Percentiles rank a stretch among this genome's conserved stretches.
Conservation (phyloP, 2,113 vertebrate genomes). For the Gymnocephalus cernua region DNA sequence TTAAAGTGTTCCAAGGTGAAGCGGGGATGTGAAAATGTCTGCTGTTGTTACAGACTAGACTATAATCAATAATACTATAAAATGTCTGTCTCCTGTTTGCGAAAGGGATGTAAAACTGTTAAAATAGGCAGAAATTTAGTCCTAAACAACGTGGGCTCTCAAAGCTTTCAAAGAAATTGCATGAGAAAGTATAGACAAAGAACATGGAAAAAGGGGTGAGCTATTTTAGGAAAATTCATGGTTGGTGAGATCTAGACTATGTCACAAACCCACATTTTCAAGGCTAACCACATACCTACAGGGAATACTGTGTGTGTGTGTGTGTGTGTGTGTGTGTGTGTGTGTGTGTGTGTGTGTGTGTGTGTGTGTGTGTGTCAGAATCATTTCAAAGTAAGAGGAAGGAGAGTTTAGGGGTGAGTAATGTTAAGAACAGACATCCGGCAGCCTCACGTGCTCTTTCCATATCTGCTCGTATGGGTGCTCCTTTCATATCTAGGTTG, state of each 20-base stretch:
- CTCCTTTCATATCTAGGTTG: slow-evolving; percentile 56
- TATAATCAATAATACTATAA: slow-evolving; percentile 20
- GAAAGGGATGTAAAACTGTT: neutral
- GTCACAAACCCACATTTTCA: slow-evolving; percentile 56
- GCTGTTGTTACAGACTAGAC: neutral
- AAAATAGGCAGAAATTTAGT: slow-evolving; percentile 14
- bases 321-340: slow-evolving; percentile 16
- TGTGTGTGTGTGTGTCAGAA: slow-evolving; percentile 10
- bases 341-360: slow-evolving; percentile 22
- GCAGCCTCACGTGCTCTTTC: slow-evolving; percentile 46
- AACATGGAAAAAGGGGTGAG: neutral
- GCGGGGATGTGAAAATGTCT: slow-evolving; percentile 8
- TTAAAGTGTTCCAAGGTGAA: slow-evolving; percentile 7
- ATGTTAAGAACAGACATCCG: slow-evolving; percentile 54
- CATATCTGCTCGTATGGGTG: slow-evolving; percentile 38
- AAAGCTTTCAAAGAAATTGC: slow-evolving; percentile 28
- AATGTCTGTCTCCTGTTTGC: neutral
- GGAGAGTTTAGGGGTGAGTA: slow-evolving; percentile 53
- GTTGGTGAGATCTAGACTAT: slow-evolving; percentile 35
- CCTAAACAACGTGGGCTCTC: slow-evolving; percentile 15
- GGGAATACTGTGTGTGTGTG: slow-evolving; percentile 6
- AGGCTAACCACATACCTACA: slow-evolving; percentile 16
- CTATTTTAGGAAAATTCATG: slow-evolving; percentile 27
- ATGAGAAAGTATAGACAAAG: neutral
- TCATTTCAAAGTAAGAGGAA: slow-evolving; percentile 38